Percentiles rank a stretch among this genome's conserved stretches.
phyloP scores from a whole-genome alignment of 2,113 vertebrate genomes.

The Xenopus laevis region DNA sequence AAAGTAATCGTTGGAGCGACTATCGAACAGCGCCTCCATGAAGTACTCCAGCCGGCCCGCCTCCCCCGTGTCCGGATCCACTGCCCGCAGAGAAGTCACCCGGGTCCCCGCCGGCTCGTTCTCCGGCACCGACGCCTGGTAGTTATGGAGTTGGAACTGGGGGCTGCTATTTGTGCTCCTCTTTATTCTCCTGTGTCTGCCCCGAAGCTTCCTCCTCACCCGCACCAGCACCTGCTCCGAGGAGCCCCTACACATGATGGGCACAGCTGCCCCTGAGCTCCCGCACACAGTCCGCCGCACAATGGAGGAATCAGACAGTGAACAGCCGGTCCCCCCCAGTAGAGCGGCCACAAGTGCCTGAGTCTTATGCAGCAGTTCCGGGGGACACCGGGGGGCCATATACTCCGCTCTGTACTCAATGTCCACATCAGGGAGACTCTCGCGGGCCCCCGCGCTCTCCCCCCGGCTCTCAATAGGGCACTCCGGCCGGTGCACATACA shows the following conservation, averaged over 20 bases:
- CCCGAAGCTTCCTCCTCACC: neutral
- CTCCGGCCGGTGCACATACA: conserved; percentile 59
- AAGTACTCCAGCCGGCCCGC: conserved; percentile 82
- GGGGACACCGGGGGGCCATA: neutral
- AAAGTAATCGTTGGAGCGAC: conserved; percentile 85
- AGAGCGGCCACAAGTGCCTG: neutral
- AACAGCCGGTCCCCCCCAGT: neutral
- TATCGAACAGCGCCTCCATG: conserved; percentile 89
- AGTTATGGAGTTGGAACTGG: conserved; percentile 86
- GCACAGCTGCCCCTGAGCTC: neutral
- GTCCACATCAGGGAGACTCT: conserved; percentile 1
- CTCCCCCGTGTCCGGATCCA: conserved; percentile 82
- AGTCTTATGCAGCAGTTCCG: neutral
- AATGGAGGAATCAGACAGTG: conserved; percentile 14
- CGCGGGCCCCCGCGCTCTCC: conserved; percentile 31
- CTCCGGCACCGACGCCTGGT: conserved; percentile 88
- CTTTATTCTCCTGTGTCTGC: conserved; percentile 37
- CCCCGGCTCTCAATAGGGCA: conserved; percentile 60
- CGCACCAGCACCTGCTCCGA: conserved; percentile 24
- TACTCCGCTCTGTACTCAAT: neutral
- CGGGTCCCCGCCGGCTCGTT: conserved; percentile 82
- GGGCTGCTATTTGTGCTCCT: conserved; percentile 73
- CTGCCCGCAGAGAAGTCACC: conserved; percentile 84
- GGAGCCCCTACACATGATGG: conserved; percentile 19
- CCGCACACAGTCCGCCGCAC: neutral